These are phyloP conservation scores for Tursiops truncatus DNA, from an alignment of 2,113 vertebrate genomes.

Conservation along the genomic window DNA sequence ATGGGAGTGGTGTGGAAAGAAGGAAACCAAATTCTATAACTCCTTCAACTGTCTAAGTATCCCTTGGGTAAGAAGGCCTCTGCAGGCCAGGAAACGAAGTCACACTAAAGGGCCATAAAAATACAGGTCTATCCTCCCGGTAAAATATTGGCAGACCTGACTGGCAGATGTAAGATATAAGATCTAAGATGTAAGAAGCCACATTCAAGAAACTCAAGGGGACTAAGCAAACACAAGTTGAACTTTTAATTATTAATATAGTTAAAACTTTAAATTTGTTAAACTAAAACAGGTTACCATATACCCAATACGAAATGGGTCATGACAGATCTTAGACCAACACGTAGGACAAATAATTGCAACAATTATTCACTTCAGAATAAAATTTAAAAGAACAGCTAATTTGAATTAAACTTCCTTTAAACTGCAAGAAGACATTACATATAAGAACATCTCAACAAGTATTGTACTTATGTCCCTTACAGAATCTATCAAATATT, in stretches of 20 bases:
- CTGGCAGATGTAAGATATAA: neutral
- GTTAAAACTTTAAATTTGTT: neutral
- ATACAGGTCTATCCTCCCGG: neutral
- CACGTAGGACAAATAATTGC: neutral
- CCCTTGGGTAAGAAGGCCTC: neutral
- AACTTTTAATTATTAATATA: neutral
- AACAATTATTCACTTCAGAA: neutral
- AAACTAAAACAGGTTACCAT: neutral
- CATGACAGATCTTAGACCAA: neutral
- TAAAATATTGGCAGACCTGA: neutral
- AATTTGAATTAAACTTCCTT: neutral
- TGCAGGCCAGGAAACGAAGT: neutral
- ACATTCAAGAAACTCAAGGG: neutral
- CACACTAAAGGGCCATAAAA: neutral
- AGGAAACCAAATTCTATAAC: neutral
- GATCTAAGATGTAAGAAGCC: neutral
- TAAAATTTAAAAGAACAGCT: neutral
- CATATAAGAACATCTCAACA: neutral
- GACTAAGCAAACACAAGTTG: neutral
- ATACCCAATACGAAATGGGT: neutral
- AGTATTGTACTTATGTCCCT: neutral
- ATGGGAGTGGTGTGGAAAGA: neutral
- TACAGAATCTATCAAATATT: conserved; percentile 2
- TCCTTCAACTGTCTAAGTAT: neutral
- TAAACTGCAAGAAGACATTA: neutral